Evolutionary conservation across 2,888 invertebrate species (phyloP), one percentile per base, ranked within the genome.

Genomic region (Pterobdella sp.): DNA sequence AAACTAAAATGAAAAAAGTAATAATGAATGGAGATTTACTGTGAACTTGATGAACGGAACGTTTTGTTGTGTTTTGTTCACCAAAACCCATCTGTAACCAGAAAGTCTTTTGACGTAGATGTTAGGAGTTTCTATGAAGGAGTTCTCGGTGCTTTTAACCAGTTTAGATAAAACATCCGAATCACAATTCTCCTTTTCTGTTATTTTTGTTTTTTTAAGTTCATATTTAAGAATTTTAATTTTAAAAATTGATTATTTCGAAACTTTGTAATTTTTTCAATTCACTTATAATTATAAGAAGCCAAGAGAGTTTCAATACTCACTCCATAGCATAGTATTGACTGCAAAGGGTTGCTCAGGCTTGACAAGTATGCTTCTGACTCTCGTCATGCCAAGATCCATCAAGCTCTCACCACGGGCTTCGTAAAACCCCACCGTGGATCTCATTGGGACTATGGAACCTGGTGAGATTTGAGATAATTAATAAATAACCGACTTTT

Each of bases 391-490:
- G 31, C 64, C 52, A 2, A 72, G 74, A 2, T 69, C 34, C 26
- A 34, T 32, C 29, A 76, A 71, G 32, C 52, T 35, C 18, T 35
- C 52, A 37, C 78, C 77, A 32, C 66, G 66, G 3, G 75, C 76
- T 68, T 76, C 74, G 72, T 78, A 78, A 69, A 75, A 75, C 1
- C 78, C 78, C 72, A 82, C 77, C 75, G 81, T 77, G 1, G 81
- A 81, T 32, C 79, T 77, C 10, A 76, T 76, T 22, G 76, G 75
- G 22, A 82, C 76, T 68, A 79, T 79, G 4, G 82, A 81, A 22
- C 60, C 60, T 56, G 42, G 42, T 42, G 42, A 18, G 7, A 42
- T 42, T 42, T 42, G 22, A 42, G 22, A 42, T 42, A 42, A 14
- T 42, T 42, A 14, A 14, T 42, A 14, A 7, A 22, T 42, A 14